phyloP scores from a whole-genome alignment of 2,797 vertebrate genomes.

The Gorsachius magnificus region DNA sequence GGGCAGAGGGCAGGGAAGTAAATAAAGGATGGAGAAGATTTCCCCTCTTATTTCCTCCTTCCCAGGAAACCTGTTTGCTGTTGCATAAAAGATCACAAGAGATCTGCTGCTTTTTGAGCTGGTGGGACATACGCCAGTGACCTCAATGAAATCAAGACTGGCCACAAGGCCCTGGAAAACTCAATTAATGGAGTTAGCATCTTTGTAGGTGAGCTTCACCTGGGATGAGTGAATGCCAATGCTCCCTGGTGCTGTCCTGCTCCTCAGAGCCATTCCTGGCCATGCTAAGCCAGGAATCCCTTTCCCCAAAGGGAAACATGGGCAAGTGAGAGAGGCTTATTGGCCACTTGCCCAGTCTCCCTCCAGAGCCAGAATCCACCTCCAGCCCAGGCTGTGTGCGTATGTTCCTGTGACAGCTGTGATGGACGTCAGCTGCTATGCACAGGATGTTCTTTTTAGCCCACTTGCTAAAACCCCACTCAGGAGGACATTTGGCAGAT shows the following conservation, averaged over 20 bases:
- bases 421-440: conserved; percentile 38
- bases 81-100: not conserved
- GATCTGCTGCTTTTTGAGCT: not conserved
- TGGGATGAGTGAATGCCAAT: not conserved
- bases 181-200: not conserved
- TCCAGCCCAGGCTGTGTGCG: not conserved
- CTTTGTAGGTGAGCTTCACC: not conserved
- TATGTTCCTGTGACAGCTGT: conserved; percentile 12
- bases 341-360: conserved; percentile 44
- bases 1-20: not conserved
- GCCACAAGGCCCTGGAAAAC: not conserved
- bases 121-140: not conserved
- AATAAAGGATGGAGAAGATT: not conserved
- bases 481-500: conserved; percentile 14
- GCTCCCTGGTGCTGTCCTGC: not conserved
- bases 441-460: conserved; percentile 41
- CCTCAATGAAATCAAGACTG: not conserved
- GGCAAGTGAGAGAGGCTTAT: not conserved
- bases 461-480: not conserved
- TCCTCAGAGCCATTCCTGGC: not conserved
- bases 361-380: conserved; percentile 38
- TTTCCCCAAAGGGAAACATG: not conserved
- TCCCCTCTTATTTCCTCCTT: not conserved
- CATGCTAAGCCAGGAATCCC: not conserved
- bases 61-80: not conserved